Base-by-base conservation (phyloP, 2,797 vertebrate genomes). In the Fistularia tabacaria region DNA sequence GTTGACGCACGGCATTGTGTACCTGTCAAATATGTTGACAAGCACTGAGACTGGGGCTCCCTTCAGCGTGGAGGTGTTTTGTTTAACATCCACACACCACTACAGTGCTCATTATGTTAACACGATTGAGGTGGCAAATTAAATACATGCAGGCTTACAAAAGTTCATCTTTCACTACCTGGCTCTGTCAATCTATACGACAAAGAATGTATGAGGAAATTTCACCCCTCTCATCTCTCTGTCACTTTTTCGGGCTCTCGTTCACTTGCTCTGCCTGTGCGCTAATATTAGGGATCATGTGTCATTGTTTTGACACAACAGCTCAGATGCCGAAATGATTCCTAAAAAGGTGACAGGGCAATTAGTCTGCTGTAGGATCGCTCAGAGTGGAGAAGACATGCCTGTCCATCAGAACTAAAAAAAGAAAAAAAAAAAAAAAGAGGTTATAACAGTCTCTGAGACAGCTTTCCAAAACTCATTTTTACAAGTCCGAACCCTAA, bases 251-350 rank as follows among this genome's bases (percentile, higher is more conserved):
- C 54, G 11, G 45, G 42, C 36, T 52, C 36, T n/a, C 1, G 39
- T 41, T 51, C 59, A 25, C 44, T 44, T 56, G 41, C 49, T 36
- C 40, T 36, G 62, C 43, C 36, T 36, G 58, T 61, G 46, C 50
- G 50, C 52, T 80, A 76, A 79, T 70, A 81, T 86, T 72, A 79
- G 71, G 70, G 82, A 86, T 88, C 86, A 73, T 64, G 80, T 87
- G 83, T 80, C 85, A 79, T 79, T 86, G 88, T 88, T 89, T 85
- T 89, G 90, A 90, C 90, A 88, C 74, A 64, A 83, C 46, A 59
- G 66, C 77, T 82, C 77, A 82, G 80, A 81, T 74, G 75, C 42
- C 78, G 73, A 83, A 82, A 82, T 76, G 73, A 85, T 84, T 87
- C 68, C 63, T 74, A 83, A 84, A 58, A 84, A 88, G 84, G 82